These are phyloP conservation scores for Watersipora subatra DNA, from an alignment of 1,140 invertebrate genomes.

Conservation along the genomic window DNA sequence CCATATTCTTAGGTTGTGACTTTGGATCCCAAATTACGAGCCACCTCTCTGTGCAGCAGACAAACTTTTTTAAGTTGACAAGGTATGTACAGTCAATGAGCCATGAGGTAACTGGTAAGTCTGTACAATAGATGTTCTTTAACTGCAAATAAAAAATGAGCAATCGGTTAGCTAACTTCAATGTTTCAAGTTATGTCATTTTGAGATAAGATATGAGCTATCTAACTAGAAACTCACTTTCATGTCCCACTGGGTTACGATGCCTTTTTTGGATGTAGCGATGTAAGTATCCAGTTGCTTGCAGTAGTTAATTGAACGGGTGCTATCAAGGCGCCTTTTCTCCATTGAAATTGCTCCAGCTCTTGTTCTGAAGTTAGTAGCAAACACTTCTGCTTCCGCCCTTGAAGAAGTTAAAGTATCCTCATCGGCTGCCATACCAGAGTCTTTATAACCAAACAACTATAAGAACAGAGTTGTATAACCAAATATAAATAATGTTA, in stretches of 20 bases:
- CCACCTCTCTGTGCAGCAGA: background rate
- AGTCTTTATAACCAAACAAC: background rate
- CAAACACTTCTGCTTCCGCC: background rate
- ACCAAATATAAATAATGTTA: background rate
- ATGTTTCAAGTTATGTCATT: no score
- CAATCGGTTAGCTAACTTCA: no score
- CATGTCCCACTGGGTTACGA: slow-evolving; percentile 29
- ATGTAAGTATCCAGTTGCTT: slow-evolving; percentile 28
- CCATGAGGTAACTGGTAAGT: background rate
- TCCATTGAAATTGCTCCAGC: slow-evolving; percentile 21
- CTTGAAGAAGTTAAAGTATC: background rate
- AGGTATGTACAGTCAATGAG: background rate
- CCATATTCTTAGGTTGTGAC: background rate
- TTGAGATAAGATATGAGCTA: no score
- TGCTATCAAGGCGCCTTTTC: slow-evolving; percentile 30
- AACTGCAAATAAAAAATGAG: no score
- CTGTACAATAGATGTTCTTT: background rate
- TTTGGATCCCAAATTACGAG: background rate
- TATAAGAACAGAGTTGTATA: background rate
- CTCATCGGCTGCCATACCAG: background rate
- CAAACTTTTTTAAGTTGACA: background rate
- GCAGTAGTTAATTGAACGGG: slow-evolving; percentile 29
- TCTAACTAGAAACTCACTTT: slow-evolving; percentile 22
- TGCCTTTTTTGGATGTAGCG: slow-evolving; percentile 34
- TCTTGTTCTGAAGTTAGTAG: background rate